Evolutionary conservation across 2,113 vertebrate genomes (phyloP).

Genomic region (Passer montanus): DNA sequence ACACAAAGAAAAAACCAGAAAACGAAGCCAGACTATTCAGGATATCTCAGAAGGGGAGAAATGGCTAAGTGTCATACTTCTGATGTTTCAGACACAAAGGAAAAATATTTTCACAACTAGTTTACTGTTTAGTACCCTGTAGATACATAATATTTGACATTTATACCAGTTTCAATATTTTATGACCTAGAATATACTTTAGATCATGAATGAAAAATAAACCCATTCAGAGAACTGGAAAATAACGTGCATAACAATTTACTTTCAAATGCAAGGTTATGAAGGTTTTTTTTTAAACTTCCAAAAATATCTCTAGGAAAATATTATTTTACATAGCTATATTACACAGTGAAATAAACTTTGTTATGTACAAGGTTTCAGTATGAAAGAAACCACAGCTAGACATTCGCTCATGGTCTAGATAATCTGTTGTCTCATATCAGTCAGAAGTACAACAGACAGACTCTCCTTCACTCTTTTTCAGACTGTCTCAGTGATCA

Average conservation of each 20-base stretch:
- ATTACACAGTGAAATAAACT: conserved; percentile 70
- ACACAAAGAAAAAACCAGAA: conserved; percentile 55
- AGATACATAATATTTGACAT: conserved; percentile 66
- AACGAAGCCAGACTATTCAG: too few species aligned
- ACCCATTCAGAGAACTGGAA: conserved; percentile 50
- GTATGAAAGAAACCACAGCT: conserved; percentile 41
- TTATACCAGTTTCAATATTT: conserved; percentile 57
- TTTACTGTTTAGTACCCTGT: conserved; percentile 65
- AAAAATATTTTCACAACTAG: conserved; percentile 64
- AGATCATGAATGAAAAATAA: conserved; percentile 73
- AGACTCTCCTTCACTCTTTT: not conserved
- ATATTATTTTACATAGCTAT: conserved; percentile 73
- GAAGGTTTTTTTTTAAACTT: conserved; percentile 43
- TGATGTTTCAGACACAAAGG: conserved; percentile 32
- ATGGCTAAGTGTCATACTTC: not conserved
- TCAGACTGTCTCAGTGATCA: not conserved
- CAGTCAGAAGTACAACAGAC: not conserved
- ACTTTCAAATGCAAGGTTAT: conserved; percentile 62
- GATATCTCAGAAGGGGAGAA: not conserved
- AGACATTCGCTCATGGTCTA: not conserved
- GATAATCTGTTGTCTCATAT: not conserved
- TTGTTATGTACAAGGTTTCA: conserved; percentile 64
- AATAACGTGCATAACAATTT: conserved; percentile 59
- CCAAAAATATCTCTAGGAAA: conserved; percentile 77
- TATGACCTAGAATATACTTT: conserved; percentile 66